These are phyloP conservation scores for Leptinotarsa juncta DNA, from an alignment of 2,888 invertebrate genomes.

Conservation along the genomic window DNA sequence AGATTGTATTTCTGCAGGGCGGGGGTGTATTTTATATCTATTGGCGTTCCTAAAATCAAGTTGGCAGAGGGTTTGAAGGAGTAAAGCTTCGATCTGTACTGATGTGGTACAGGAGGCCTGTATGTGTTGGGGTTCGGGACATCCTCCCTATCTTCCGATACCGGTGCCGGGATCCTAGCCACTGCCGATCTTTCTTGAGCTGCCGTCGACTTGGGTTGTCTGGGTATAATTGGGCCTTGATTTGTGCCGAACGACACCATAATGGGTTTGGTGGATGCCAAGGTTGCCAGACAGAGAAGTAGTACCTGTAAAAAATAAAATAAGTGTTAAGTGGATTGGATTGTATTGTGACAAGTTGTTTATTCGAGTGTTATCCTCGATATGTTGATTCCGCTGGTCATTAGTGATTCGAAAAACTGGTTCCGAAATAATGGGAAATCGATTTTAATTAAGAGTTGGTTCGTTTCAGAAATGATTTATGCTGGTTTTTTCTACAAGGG, in stretches of 20 bases:
- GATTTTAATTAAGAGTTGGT: constrained; percentile 14
- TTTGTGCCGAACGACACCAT: constrained; percentile 65
- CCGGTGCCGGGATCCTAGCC: constrained; percentile 59
- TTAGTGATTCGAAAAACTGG: constrained; percentile 11
- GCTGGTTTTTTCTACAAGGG: background rate
- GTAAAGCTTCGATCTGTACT: constrained; percentile 57
- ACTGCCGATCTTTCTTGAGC: constrained; percentile 47
- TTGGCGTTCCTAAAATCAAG: constrained; percentile 60
- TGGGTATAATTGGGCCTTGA: constrained; percentile 62
- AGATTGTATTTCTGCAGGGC: constrained; percentile 56
- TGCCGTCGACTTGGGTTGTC: constrained; percentile 39
- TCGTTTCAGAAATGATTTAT: constrained; percentile 5
- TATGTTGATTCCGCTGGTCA: constrained; percentile 8
- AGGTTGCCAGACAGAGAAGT: constrained; percentile 52
- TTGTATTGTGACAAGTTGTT: constrained; percentile 9
- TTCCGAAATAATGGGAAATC: background rate
- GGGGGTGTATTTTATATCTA: constrained; percentile 61
- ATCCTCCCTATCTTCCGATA: constrained; percentile 60
- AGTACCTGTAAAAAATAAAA: constrained; percentile 55
- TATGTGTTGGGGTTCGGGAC: constrained; percentile 61
- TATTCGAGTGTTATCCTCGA: constrained; percentile 9
- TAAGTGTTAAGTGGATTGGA: constrained; percentile 19
- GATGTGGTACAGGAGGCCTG: constrained; percentile 58
- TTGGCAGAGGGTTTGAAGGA: constrained; percentile 56
- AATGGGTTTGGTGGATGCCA: constrained; percentile 58